These are phyloP conservation scores for Onchidella celtica DNA, from an alignment of 2,888 invertebrate species.

Conservation along the genomic window DNA sequence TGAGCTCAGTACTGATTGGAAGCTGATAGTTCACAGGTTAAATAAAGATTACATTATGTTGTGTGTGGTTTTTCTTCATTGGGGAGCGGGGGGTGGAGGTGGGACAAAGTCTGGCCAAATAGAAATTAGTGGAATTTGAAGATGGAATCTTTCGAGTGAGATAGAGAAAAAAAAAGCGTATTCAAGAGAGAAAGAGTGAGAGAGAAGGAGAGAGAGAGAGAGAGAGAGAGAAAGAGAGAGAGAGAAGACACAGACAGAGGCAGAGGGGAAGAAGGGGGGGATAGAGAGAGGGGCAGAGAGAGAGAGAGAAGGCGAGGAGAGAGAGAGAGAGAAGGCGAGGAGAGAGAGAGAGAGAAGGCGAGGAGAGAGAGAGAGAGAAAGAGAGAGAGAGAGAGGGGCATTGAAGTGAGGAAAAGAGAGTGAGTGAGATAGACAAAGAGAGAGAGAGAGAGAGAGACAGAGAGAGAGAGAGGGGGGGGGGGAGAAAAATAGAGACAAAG, in stretches of 20 bases:
- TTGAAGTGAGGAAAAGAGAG: neutral
- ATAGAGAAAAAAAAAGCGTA: neutral
- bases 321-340: neutral
- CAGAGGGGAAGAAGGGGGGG: no score
- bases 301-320: neutral
- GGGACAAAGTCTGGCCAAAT: no score
- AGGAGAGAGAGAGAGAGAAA: neutral
- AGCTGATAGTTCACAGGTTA: no score
- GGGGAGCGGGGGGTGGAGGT: no score
- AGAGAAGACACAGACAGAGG: neutral
- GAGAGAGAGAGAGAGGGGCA: constrained; percentile 9
- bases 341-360: neutral
- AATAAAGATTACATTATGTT: no score
- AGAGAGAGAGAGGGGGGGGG: neutral
- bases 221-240: neutral
- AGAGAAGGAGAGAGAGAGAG: neutral
- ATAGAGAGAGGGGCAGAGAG: neutral
- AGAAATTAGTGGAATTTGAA: no score
- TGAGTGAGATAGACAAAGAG: constrained; percentile 8
- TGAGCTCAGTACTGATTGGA: no score
- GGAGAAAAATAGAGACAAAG: constrained; percentile 14
- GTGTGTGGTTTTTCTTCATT: no score
- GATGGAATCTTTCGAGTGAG: no score
- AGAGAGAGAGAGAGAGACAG: constrained; percentile 29
- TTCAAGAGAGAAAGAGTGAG: neutral